phyloP scores from a whole-genome alignment of 2,113 vertebrate genomes.

The Naja naja region DNA sequence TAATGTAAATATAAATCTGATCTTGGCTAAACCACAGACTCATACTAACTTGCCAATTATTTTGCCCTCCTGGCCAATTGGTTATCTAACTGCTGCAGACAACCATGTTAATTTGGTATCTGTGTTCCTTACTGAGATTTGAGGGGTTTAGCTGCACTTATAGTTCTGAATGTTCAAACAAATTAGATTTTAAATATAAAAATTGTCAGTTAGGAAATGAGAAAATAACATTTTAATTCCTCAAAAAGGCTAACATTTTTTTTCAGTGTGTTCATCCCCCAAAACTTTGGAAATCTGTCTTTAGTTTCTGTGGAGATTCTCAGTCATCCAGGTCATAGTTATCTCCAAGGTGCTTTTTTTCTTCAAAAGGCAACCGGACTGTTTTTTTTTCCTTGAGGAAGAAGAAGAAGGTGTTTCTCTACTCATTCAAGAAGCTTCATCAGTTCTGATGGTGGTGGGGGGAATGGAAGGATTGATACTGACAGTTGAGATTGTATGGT shows the following conservation, averaged over 20 bases:
- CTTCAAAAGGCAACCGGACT: too few relatives aligned
- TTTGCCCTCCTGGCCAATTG: neutral
- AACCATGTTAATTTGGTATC: neutral
- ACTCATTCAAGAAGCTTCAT: too few relatives aligned
- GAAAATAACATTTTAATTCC: neutral
- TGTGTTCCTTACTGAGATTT: neutral
- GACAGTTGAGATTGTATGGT: too few relatives aligned
- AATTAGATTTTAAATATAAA: neutral
- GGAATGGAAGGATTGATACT: too few relatives aligned
- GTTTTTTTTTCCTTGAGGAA: too few relatives aligned
- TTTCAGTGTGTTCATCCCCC: conserved; percentile 13
- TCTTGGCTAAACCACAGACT: neutral
- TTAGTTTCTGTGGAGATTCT: conserved; percentile 20
- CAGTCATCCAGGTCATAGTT: too few relatives aligned
- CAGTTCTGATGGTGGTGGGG: too few relatives aligned
- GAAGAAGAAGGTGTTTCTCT: too few relatives aligned
- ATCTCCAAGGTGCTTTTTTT: too few relatives aligned
- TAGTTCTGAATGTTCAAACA: neutral
- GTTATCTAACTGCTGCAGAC: neutral
- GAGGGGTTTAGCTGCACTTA: neutral
- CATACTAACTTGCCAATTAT: neutral
- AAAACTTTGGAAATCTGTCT: conserved; percentile 35
- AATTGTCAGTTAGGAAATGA: neutral
- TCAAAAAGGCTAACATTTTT: neutral
- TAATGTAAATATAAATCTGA: neutral